Base-by-base conservation (phyloP, 2,113 vertebrate species). In the Tragelaphus buxtoni region DNA sequence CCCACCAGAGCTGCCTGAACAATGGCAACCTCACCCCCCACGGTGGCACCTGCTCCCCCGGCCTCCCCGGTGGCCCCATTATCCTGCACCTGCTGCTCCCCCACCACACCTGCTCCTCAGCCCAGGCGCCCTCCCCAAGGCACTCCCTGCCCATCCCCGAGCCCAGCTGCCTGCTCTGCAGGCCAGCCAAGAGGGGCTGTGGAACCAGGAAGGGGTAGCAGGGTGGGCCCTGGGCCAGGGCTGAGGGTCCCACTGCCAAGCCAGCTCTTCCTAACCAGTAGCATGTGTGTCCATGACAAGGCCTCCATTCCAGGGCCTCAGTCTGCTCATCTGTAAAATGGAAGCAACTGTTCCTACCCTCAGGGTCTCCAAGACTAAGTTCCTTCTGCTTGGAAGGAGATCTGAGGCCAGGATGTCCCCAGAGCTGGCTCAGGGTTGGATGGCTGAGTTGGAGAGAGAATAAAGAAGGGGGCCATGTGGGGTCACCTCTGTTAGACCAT, bases 161-260 rank as follows among this genome's bases (percentile, higher is more conserved):
- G 63, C 74, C 79, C 98, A 98, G 96, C 96, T 96, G 98, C 76
- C 95, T 92, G 81, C 72, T 90, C 80, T 84, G 63, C 80, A 42
- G 18, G 82, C 65, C 35, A 80, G 90, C 81, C 93, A 97, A 53
- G 76, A 94, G 55, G 51, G 61, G 30, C 30, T n/a, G 42, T 56
- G 51, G 35, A 60, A 35, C 35, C 82, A 80, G 92, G 39, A 96
- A 7, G 56, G 45, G 16, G 45, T 80, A 8, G 61, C 90, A 53
- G 51, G n/a, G 85, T 94, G 49, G 49, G 51, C 35, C 42, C 79
- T 10, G 30, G 60, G 60, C 42, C 49, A 49, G 63, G 91, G 28
- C 17, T 13, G n/a, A 85, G 69, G 79, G 10, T 92, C 45, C 87
- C 76, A 61, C 28, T 69, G 55, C 72, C 47, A 86, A 79, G 9